phyloP scores from a whole-genome alignment of 2,888 invertebrate genomes.

The Orthosia gothica region DNA sequence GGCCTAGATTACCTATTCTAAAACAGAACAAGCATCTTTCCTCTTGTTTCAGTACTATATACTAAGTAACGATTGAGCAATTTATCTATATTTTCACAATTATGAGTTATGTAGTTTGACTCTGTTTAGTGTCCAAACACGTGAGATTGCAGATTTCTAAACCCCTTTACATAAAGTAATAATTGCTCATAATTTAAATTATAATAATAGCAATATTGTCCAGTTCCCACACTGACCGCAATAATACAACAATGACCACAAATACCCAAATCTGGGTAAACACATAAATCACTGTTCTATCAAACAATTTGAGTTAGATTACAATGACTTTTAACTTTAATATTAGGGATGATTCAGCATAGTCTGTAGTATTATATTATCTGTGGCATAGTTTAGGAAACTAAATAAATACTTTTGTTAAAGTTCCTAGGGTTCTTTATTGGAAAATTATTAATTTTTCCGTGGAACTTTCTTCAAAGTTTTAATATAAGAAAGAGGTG shows the following conservation, averaged over 20 bases:
- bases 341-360: constrained; percentile 15
- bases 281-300: constrained; percentile 48
- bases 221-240: constrained; percentile 64
- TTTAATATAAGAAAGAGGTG: no score
- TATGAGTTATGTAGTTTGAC: no score
- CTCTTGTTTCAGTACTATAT: no score
- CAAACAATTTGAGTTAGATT: constrained; percentile 19
- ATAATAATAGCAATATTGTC: not conserved
- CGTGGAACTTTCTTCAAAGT: no score
- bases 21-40: no score
- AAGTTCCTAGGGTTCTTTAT: not conserved
- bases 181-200: not conserved
- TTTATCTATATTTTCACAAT: no score
- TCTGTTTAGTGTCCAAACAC: no score
- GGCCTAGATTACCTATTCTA: no score
- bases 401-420: not conserved
- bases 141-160: no score
- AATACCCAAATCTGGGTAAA: constrained; percentile 47
- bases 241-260: constrained; percentile 27
- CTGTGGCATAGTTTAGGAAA: not conserved
- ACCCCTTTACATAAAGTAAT: no score
- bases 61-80: no score
- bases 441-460: not conserved
- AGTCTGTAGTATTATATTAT: no score
- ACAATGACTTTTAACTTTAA: constrained; percentile 28